A percentile compares a stretch with the other conserved stretches of the same genome.
These are phyloP conservation scores for Theristicus caerulescens DNA, from an alignment of 2,113 vertebrate species.

Conservation along the genomic window DNA sequence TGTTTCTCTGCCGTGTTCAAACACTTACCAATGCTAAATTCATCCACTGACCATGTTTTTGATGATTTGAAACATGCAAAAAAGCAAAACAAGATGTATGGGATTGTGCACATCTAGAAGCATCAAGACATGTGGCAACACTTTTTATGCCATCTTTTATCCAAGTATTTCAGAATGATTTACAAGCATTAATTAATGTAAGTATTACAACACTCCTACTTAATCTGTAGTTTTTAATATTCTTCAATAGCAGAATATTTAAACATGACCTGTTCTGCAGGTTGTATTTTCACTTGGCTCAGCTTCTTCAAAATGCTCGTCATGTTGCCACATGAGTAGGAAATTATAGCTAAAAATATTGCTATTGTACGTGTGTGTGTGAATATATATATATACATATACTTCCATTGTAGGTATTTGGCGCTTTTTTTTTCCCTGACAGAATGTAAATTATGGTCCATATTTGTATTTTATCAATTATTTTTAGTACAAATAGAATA, in stretches of 20 bases:
- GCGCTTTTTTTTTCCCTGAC: background rate
- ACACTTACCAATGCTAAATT: background rate
- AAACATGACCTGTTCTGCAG: constrained; percentile 71
- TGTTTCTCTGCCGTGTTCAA: background rate
- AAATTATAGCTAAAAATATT: constrained; percentile 67
- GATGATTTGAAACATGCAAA: background rate
- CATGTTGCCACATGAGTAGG: constrained; percentile 60
- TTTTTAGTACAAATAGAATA: background rate
- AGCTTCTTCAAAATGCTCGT: constrained; percentile 48
- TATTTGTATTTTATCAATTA: background rate
- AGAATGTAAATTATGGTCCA: background rate
- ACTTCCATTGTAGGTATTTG: background rate
- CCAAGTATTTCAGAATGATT: constrained; percentile 51
- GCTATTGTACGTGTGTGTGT: background rate
- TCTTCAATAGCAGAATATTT: constrained; percentile 67
- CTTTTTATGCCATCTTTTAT: constrained; percentile 51
- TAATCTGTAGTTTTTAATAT: constrained; percentile 69
- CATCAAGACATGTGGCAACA: constrained; percentile 51
- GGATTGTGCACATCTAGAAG: constrained; percentile 1
- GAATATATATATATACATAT: background rate
- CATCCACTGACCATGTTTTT: background rate
- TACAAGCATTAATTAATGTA: constrained; percentile 64
- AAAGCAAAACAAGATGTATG: background rate
- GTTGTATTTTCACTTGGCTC: constrained; percentile 65
- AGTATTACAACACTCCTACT: constrained; percentile 62